phyloP scores from a whole-genome alignment of 2,888 invertebrate species.

The Malacosoma neustria region DNA sequence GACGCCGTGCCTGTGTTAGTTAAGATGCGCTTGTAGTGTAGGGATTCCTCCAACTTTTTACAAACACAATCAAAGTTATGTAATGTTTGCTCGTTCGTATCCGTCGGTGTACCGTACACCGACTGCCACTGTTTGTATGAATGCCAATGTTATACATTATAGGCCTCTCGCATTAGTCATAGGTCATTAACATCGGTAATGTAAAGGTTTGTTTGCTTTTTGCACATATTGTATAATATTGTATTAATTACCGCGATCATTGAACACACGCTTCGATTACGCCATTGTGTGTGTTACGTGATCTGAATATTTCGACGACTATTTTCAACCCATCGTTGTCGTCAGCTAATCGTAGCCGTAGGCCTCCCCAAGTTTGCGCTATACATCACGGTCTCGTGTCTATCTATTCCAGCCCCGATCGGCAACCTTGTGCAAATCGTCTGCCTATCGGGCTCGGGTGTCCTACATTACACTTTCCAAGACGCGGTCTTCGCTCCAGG shows the following conservation, averaged over 20 bases:
- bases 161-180: conserved; percentile 61
- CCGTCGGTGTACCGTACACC: conserved; percentile 50
- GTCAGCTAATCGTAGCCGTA: too few relatives aligned
- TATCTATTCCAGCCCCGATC: too few relatives aligned
- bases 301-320: too few relatives aligned
- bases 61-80: conserved; percentile 75
- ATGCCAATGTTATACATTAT: conserved; percentile 68
- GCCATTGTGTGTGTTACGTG: not conserved
- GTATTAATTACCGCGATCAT: conserved; percentile 30
- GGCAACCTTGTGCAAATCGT: too few relatives aligned
- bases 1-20: conserved; percentile 49
- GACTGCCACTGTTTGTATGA: conserved; percentile 60
- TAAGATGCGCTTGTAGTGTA: conserved; percentile 67
- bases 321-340: too few relatives aligned
- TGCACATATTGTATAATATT: conserved; percentile 38
- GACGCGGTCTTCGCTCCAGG: too few relatives aligned
- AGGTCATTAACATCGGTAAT: conserved; percentile 64
- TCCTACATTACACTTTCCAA: too few relatives aligned
- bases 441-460: too few relatives aligned
- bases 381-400: too few relatives aligned
- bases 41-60: conserved; percentile 75
- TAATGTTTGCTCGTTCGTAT: conserved; percentile 71
- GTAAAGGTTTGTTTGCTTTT: conserved; percentile 54
- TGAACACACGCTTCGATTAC: conserved; percentile 10
- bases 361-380: too few relatives aligned